Base-by-base conservation (phyloP, 2,113 vertebrate species). In the Brachirus orientalis region DNA sequence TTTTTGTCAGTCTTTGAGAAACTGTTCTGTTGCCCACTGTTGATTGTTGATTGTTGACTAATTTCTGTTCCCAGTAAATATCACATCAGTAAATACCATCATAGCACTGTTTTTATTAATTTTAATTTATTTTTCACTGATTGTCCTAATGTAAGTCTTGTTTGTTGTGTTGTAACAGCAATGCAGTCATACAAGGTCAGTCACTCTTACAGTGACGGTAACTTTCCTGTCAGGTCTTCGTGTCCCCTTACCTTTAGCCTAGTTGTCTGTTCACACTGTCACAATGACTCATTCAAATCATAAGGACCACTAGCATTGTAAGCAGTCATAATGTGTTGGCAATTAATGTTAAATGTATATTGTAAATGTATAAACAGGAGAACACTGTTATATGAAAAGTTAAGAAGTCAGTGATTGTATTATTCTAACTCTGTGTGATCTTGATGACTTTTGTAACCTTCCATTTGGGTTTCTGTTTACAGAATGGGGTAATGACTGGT, bases 401-500 rank as follows among this genome's bases (percentile, higher is more conserved):
- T 45, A 28, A 36, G 9, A 45, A 44, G 14, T 55, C 4, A 28
- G 0, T 41, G 1, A 54, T 33, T 63, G 6, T 9, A 10, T 12
- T 2, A 59, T 19, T 1, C 16, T 48, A 51, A 17, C 14, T 33
- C 2, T 16, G 2, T 60, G 12, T 57, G 50, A 50, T 17, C 11
- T 33, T 4, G 12, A 13, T 75, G 48, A 28, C 28, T 6, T 28
- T 28, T 28, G 28, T 28, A 28, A 28, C 28, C 28, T 28, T 28
- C 1, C 28, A 28, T 28, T 28, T 73, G 46, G 1, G 57, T 14
- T 44, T 17, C n/a, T 8, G 66, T 73, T 82, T 28, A 7, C 87
- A 99, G 98, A 99, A 99, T 63, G 97, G 97, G 59, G 93, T 99
- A 50, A 96, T 98, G 93, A 98, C 96, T 0, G 98, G 98, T 0